These are phyloP conservation scores for Heliconius himera DNA, from an alignment of 1,140 invertebrate species.

Conservation along the genomic window DNA sequence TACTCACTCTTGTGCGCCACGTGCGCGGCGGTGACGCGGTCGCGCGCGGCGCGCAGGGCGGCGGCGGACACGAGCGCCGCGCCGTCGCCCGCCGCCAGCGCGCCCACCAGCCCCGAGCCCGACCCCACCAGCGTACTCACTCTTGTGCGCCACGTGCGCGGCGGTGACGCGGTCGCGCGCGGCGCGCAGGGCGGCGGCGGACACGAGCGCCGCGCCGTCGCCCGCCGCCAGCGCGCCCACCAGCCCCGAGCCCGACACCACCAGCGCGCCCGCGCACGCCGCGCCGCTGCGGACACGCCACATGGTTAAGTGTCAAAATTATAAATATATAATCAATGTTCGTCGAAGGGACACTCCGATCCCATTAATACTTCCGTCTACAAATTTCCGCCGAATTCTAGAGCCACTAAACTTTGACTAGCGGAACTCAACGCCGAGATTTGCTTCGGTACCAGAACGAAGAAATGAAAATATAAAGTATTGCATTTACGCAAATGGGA, in stretches of 20 bases:
- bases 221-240: constrained; percentile 86
- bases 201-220: constrained; percentile 87
- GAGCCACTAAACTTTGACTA: too few species aligned
- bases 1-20: constrained; percentile 62
- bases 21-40: constrained; percentile 88
- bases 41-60: constrained; percentile 87
- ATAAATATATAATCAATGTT: too few species aligned
- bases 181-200: constrained; percentile 87
- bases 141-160: constrained; percentile 82
- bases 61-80: too few species aligned
- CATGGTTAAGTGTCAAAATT: too few species aligned
- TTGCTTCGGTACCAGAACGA: too few species aligned
- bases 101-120: constrained; percentile 91
- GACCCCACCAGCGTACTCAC: constrained; percentile 87
- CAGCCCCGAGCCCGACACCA: constrained; percentile 93
- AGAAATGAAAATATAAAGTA: too few species aligned
- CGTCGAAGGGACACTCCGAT: too few species aligned
- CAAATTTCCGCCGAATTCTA: too few species aligned
- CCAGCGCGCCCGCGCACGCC: constrained; percentile 89
- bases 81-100: constrained; percentile 83
- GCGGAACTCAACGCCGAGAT: too few species aligned
- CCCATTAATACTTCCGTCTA: too few species aligned
- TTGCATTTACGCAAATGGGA: too few species aligned
- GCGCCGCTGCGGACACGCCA: constrained; percentile 79
- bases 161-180: constrained; percentile 88